These are phyloP conservation scores for Sinocyclocheilus maitianheensis DNA, from an alignment of 2,113 vertebrate species.

Conservation along the genomic window DNA sequence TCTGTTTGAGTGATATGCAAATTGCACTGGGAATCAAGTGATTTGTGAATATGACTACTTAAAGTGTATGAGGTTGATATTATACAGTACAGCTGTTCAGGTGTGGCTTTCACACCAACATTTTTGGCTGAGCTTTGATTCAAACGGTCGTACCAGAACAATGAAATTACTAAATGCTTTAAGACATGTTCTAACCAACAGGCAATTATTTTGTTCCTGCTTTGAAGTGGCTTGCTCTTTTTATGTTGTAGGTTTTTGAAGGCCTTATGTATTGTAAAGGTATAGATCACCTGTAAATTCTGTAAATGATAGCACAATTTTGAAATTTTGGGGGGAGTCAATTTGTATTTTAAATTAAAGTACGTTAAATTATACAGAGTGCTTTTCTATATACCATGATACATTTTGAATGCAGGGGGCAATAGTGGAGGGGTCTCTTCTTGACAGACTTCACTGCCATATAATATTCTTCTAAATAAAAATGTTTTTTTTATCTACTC, in stretches of 20 bases:
- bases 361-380: neutral
- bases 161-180: neutral
- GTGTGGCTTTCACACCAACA: neutral
- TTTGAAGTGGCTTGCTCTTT: neutral
- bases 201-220: neutral
- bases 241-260: too few relatives aligned
- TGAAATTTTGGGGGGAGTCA: neutral
- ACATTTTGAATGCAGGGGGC: neutral
- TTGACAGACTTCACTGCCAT: neutral
- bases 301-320: neutral
- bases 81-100: neutral
- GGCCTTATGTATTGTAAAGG: neutral
- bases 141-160: neutral
- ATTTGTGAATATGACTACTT: neutral
- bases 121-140: neutral
- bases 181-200: conserved; percentile 4
- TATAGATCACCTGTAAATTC: neutral
- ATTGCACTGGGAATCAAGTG: conserved; percentile 5
- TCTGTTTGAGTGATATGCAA: conserved; percentile 3
- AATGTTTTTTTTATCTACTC: neutral
- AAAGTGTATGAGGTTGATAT: neutral
- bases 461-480: neutral
- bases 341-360: neutral
- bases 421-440: too few relatives aligned
- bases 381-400: neutral